Base-by-base conservation (phyloP, 2,113 vertebrate genomes). In the Athene noctua region DNA sequence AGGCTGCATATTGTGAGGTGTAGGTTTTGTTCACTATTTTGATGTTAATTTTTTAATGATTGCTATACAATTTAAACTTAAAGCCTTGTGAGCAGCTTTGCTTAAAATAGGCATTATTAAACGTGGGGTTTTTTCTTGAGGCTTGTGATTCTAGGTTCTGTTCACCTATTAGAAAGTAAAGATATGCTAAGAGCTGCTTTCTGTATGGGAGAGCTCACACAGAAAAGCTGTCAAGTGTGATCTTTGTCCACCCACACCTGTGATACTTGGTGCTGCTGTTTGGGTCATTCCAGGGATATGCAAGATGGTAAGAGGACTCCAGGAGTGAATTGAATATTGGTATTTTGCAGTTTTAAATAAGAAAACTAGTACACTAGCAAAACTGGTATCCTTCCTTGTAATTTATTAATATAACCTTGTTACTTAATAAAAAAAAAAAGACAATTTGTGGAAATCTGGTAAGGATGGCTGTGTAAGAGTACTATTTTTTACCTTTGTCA, bases 1-100 rank as follows among this genome's bases (percentile, higher is more conserved):
- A 86, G 36, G 23, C 72, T 70, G 18, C 0, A 1, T 78, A 66
- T 85, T 78, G 13, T 62, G 20, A 44, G 0, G 0, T 30, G 10
- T 52, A 4, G 1, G 1, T 61, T 77, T 73, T 84, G 14, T 57
- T 80, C 46, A 18, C n/a, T 38, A 5, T 55, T 80, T 62, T 46
- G 20, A 16, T 71, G 29, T 54, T 87, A 71, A 51, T 46, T n/a
- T 63, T 78, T 72, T 51, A 34, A 32, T 61, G 32, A 26, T 22
- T 55, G 58, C 36, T 71, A 1, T 34, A 23, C 54, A 47, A 11
- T 91, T 80, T 70, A 51, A 86, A 30, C 32, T 62, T 71, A 46
- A 27, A 63, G 10, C 34, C 36, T 67, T 52, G 16, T 65, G 54
- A 73, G 12, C 16, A 17, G 3, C 1, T 0, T 77, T 85, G 16